Base-by-base conservation (phyloP, 2,888 invertebrate species). In the Linhomoeus sp. region DNA sequence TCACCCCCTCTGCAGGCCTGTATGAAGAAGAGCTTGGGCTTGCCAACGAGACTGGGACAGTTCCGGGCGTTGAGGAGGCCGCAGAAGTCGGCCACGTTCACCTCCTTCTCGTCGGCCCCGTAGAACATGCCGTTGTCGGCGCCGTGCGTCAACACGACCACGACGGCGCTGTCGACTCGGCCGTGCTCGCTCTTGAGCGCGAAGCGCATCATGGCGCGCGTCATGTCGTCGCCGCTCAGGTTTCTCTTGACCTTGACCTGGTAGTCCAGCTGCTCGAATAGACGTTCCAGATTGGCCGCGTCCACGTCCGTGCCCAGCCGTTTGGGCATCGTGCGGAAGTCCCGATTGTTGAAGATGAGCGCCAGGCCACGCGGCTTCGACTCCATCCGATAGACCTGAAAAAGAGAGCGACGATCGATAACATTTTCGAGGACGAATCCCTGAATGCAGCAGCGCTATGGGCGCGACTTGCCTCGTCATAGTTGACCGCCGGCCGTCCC, bases 1-100 rank as follows among this genome's bases (percentile, higher is more conserved):
- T 41, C n/a, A 57, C 61, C 55, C 50, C 64, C 64, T 50, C 64
- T 53, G 48, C 64, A 64, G 5, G 64, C 64, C 49, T 64, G 64
- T 1, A 64, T 45, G 43, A 63, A 56, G 37, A 62, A 53, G 20
- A 63, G 45, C 45, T 63, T 63, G 7, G 63, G 63, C 48, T 64
- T 64, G 26, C 57, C 58, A 2, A 52, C 52, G 43, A 64, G 49
- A 42, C 50, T 45, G 2, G 58, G 61, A 19, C 63, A 60, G 43
- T 56, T 55, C 9, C 48, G 25, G 3, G 58, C 47, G 45, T 55
- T 58, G 46, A 62, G 49, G 22, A 43, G 47, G 3, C 54, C 51
- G 15, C 52, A 46, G 17, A 62, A 47, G 17, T 53, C 45, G 19
- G 53, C 51, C 5, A 48, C 29, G 15, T 22, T 2, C 19, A 47